These are phyloP conservation scores for Hiodon tergisus DNA, from an alignment of 2,113 vertebrate species.

Conservation along the genomic window DNA sequence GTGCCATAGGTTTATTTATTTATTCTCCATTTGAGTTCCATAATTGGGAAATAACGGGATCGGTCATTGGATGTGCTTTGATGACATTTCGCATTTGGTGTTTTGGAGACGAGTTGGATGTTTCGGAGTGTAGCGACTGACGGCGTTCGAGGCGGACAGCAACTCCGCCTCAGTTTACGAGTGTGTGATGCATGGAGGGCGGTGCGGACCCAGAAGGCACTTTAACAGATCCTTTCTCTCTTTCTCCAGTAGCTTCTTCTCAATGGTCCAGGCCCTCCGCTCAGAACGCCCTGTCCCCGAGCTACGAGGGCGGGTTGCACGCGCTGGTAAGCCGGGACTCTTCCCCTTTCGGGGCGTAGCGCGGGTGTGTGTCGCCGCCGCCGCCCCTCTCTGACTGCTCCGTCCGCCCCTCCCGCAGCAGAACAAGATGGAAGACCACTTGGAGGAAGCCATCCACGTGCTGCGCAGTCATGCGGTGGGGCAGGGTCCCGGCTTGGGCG, in stretches of 20 bases:
- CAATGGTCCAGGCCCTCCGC: slow-evolving; percentile 86
- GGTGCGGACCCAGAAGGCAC: slow-evolving; percentile 2
- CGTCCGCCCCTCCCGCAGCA: slow-evolving; percentile 44
- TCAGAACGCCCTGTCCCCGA: slow-evolving; percentile 83
- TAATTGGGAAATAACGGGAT: too few relatives aligned
- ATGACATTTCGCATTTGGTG: too few relatives aligned
- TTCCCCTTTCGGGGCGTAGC: background rate
- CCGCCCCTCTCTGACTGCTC: background rate
- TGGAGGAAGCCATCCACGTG: slow-evolving; percentile 93
- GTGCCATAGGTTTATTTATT: too few relatives aligned
- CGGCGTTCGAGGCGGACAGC: too few relatives aligned
- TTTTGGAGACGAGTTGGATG: too few relatives aligned
- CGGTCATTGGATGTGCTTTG: too few relatives aligned
- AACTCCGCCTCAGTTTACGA: too few relatives aligned
- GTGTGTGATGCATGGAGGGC: too few relatives aligned
- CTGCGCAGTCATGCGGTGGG: slow-evolving; percentile 85
- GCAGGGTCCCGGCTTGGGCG: slow-evolving; percentile 52
- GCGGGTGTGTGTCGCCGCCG: background rate
- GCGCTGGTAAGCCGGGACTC: slow-evolving; percentile 65
- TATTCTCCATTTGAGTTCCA: background rate
- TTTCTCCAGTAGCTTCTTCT: slow-evolving; percentile 66
- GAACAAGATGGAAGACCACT: slow-evolving; percentile 89
- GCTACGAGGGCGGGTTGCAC: slow-evolving; percentile 80
- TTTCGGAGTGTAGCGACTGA: too few relatives aligned
- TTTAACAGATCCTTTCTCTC: background rate